Conservation (phyloP, 2,888 invertebrate genomes). For the Zele albiditarsus region DNA sequence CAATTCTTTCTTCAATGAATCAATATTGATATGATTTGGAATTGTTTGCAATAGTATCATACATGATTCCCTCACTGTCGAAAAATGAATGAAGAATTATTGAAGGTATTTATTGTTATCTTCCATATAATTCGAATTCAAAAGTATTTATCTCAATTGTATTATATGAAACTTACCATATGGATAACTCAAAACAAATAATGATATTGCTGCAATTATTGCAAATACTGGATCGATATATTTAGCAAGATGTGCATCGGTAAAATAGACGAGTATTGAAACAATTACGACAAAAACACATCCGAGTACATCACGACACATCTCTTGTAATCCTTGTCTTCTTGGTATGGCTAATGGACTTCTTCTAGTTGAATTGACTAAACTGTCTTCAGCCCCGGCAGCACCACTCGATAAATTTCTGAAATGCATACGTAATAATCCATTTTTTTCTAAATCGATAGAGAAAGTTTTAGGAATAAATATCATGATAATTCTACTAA, state of each 20-base stretch:
- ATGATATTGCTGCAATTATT: constrained; percentile 81
- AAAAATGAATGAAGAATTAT: constrained; percentile 45
- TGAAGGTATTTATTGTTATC: no score
- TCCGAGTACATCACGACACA: constrained; percentile 79
- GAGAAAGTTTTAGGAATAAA: no score
- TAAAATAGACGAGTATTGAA: constrained; percentile 77
- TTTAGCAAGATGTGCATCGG: constrained; percentile 79
- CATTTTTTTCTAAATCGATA: no score
- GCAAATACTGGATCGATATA: constrained; percentile 84
- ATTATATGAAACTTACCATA: constrained; percentile 79
- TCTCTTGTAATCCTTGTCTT: constrained; percentile 77
- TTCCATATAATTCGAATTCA: no score
- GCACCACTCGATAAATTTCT: constrained; percentile 8
- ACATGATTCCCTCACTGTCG: constrained; percentile 90
- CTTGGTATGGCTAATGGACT: constrained; percentile 69
- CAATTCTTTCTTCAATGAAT: constrained; percentile 79
- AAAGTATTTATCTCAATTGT: not conserved
- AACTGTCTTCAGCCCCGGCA: constrained; percentile 64
- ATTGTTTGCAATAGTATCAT: constrained; percentile 93
- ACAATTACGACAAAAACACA: constrained; percentile 85
- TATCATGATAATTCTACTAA: not conserved
- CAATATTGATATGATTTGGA: constrained; percentile 89
- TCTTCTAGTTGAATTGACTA: constrained; percentile 56
- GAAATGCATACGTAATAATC: not conserved
- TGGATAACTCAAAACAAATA: constrained; percentile 85